phyloP scores from a whole-genome alignment of 2,797 vertebrate genomes.

The Sebastiscus albofasciatus region DNA sequence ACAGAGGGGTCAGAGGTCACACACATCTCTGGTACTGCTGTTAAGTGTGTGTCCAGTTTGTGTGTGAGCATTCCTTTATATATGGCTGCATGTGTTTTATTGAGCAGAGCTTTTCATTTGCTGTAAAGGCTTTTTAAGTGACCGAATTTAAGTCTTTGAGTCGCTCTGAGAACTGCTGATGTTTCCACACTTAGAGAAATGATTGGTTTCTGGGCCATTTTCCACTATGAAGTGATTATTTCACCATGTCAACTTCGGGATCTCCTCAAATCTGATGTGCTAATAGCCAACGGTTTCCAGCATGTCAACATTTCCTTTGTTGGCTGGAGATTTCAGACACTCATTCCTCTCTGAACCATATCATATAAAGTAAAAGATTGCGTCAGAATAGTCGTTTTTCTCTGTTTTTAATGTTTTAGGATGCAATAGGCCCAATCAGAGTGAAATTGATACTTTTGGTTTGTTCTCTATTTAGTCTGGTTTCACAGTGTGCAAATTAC shows the following conservation, averaged over 20 bases:
- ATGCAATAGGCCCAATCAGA: too few relatives aligned
- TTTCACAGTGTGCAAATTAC: too few relatives aligned
- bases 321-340: neutral
- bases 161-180: neutral
- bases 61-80: neutral
- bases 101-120: neutral
- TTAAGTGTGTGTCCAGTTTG: neutral
- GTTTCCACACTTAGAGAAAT: neutral
- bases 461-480: too few relatives aligned
- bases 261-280: neutral
- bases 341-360: neutral
- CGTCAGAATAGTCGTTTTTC: neutral
- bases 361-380: neutral
- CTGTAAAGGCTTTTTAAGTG: neutral
- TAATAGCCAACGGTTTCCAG: neutral
- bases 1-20: slow-evolving; percentile 49
- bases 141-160: neutral
- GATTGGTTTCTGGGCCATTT: neutral
- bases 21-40: neutral
- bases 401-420: neutral
- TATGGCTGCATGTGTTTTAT: neutral
- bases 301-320: neutral
- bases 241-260: neutral
- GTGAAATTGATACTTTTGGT: too few relatives aligned
- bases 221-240: neutral